phyloP scores from a whole-genome alignment of 2,797 vertebrate genomes.

The Helicolenus hilgendorfi region DNA sequence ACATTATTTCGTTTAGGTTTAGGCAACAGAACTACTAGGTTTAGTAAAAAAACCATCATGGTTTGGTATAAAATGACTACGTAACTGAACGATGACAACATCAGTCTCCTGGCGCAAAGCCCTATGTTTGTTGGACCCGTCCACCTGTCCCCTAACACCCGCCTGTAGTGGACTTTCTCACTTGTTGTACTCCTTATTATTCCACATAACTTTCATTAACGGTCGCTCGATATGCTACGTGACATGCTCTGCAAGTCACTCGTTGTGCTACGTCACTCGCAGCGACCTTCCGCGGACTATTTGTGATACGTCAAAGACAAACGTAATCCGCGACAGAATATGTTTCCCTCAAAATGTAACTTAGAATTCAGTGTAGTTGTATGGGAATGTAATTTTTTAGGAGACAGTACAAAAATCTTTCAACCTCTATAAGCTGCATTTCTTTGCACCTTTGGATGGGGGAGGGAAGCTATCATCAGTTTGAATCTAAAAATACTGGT shows the following conservation, averaged over 20 bases:
- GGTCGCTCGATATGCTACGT: neutral
- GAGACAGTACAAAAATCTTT: neutral
- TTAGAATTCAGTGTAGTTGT: neutral
- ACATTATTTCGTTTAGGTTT: too few species aligned
- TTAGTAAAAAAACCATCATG: too few species aligned
- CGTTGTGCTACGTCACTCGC: neutral
- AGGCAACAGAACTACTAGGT: too few species aligned
- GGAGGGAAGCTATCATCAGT: neutral
- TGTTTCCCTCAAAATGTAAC: neutral
- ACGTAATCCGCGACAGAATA: too few species aligned
- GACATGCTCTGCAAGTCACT: neutral
- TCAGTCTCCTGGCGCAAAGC: neutral
- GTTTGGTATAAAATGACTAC: too few species aligned
- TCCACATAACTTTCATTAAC: neutral
- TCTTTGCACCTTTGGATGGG: neutral
- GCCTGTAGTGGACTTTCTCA: too few species aligned
- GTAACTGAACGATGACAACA: neutral
- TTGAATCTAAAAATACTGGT: neutral
- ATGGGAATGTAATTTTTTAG: too few species aligned
- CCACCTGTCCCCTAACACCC: too few species aligned
- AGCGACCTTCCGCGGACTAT: neutral
- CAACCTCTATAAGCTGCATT: neutral
- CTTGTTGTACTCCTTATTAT: neutral
- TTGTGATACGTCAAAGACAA: neutral
- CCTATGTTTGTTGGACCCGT: neutral